phyloP scores from a whole-genome alignment of 2,113 vertebrate species.

The Phodopus roborovskii region DNA sequence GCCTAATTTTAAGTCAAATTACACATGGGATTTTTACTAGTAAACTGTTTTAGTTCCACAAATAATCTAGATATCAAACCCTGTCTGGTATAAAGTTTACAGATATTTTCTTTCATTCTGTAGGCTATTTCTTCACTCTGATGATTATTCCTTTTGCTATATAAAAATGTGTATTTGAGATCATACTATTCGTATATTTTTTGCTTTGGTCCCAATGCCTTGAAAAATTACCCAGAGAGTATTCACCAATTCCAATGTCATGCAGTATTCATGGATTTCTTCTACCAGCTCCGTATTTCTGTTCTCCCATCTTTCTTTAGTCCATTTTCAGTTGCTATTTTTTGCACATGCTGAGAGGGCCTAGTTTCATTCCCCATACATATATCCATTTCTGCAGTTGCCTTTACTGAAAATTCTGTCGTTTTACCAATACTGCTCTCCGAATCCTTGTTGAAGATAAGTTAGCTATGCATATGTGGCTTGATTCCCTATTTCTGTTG shows the following conservation, averaged over 20 bases:
- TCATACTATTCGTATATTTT: background rate
- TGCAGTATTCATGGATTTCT: background rate
- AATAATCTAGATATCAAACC: background rate
- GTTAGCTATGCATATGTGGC: background rate
- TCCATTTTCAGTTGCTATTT: background rate
- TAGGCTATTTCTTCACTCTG: background rate
- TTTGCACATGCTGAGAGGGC: background rate
- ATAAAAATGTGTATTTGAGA: background rate
- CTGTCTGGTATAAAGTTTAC: no score
- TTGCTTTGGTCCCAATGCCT: background rate
- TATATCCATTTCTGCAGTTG: background rate
- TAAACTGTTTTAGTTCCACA: background rate
- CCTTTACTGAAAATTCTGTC: background rate
- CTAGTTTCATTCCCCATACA: background rate
- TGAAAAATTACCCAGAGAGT: background rate
- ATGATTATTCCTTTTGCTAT: background rate
- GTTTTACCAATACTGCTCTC: background rate
- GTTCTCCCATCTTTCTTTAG: background rate
- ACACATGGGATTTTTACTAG: background rate
- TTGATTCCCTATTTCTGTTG: background rate
- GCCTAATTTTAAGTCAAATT: background rate
- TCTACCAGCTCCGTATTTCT: background rate
- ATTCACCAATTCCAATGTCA: background rate
- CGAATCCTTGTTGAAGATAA: background rate
- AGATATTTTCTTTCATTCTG: background rate